A percentile compares a stretch with the other conserved stretches of the same genome.
Conservation (phyloP, 2,888 invertebrate genomes). For the Idaea biselata region DNA sequence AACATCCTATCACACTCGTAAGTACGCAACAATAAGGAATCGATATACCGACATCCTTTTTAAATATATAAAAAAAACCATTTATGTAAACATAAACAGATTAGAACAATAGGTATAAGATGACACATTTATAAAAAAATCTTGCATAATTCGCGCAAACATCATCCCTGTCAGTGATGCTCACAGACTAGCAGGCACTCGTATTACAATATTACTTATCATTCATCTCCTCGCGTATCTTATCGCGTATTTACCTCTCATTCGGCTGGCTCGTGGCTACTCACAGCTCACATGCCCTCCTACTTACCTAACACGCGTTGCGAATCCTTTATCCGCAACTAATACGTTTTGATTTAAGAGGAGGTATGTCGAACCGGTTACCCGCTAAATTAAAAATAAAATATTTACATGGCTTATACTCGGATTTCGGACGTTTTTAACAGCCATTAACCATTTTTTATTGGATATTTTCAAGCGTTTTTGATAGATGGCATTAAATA, state of each 20-base stretch:
- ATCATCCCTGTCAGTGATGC: slow-evolving; percentile 78
- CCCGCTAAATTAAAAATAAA: no score
- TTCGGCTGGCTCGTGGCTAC: slow-evolving; percentile 11
- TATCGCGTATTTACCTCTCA: slow-evolving; percentile 21
- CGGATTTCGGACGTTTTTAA: no score
- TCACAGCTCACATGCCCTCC: slow-evolving; percentile 3
- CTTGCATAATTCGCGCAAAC: slow-evolving; percentile 80
- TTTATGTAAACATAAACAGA: slow-evolving; percentile 32
- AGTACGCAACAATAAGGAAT: slow-evolving; percentile 47
- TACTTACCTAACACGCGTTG: slow-evolving; percentile 17
- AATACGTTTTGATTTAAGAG: neutral
- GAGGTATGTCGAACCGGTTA: no score
- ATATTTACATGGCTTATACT: no score
- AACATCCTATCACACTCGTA: slow-evolving; percentile 77
- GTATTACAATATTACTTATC: slow-evolving; percentile 35
- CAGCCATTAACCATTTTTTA: no score
- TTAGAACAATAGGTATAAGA: slow-evolving; percentile 24
- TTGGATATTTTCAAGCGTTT: no score
- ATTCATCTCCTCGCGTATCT: slow-evolving; percentile 27
- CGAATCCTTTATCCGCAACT: slow-evolving; percentile 19
- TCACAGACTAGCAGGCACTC: slow-evolving; percentile 78
- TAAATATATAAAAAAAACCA: slow-evolving; percentile 28
- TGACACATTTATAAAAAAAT: slow-evolving; percentile 60
- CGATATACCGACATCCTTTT: slow-evolving; percentile 36
- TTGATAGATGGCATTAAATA: no score